Percentiles rank a stretch among this genome's conserved stretches.
Evolutionary conservation across 2,113 vertebrate genomes (phyloP).

Genomic region (Cricetomys ansorgei): DNA sequence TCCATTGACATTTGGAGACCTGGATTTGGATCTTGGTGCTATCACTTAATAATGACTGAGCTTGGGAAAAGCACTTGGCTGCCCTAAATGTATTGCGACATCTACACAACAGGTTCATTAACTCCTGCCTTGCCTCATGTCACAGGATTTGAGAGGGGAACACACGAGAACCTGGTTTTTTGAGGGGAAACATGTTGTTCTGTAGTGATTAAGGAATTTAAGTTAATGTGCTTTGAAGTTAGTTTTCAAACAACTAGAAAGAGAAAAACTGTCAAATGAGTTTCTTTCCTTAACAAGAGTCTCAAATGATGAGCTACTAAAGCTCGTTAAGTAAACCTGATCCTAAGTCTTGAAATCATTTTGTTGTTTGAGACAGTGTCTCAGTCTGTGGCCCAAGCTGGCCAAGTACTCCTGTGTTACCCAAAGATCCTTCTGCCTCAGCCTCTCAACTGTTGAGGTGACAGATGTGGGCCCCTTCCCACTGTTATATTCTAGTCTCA

Average conservation of each 20-base stretch:
- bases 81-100: slow-evolving; percentile 59
- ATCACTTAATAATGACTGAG: slow-evolving; percentile 61
- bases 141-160: neutral
- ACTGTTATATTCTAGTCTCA: neutral
- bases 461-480: neutral
- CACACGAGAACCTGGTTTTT: neutral
- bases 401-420: neutral
- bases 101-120: slow-evolving; percentile 29
- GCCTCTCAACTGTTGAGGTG: neutral
- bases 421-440: neutral
- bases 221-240: neutral
- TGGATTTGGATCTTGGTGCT: slow-evolving; percentile 60
- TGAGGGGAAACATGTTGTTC: neutral
- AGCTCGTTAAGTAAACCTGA: neutral
- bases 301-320: neutral
- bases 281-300: slow-evolving; percentile 26
- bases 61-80: slow-evolving; percentile 51
- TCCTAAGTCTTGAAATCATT: neutral
- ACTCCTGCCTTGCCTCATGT: slow-evolving; percentile 40
- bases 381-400: neutral
- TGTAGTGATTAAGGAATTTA: neutral
- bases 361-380: neutral
- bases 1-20: slow-evolving; percentile 31
- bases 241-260: slow-evolving; percentile 41
- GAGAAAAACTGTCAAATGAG: neutral